phyloP scores from a whole-genome alignment of 2,113 vertebrate genomes.

The Nerophis lumbriciformis region DNA sequence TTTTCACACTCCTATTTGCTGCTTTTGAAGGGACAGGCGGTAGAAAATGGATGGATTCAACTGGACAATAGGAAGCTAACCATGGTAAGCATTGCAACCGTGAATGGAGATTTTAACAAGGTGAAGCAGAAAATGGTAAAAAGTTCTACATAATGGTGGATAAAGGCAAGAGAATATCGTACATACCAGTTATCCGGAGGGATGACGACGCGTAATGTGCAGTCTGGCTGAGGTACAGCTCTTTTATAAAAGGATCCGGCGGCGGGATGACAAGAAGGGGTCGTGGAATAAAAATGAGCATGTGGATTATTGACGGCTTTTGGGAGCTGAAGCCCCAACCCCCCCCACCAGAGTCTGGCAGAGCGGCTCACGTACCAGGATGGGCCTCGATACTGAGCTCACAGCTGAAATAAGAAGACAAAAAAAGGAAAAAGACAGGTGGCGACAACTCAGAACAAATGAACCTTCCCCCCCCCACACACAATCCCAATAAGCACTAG shows the following conservation, averaged over 20 bases:
- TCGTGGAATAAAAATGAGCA: conserved; percentile 17
- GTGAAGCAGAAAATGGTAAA: neutral
- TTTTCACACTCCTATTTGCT: neutral
- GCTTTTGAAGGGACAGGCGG: too few species aligned
- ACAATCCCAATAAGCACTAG: neutral
- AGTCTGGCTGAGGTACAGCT: neutral
- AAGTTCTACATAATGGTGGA: neutral
- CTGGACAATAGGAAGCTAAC: neutral
- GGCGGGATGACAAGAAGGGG: conserved; percentile 11
- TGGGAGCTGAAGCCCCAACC: conserved; percentile 19
- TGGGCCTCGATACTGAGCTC: conserved; percentile 42
- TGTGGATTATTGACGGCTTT: conserved; percentile 44
- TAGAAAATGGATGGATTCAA: too few species aligned
- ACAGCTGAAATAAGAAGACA: conserved; percentile 38
- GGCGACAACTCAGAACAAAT: conserved; percentile 14
- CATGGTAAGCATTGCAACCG: neutral
- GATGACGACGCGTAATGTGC: conserved; percentile 7
- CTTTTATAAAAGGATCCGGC: conserved; percentile 42
- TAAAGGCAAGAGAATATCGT: neutral
- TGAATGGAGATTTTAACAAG: neutral
- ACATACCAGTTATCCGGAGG: conserved; percentile 6
- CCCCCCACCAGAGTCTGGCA: conserved; percentile 23
- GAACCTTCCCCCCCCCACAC: neutral
- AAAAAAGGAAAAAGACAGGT: conserved; percentile 39
- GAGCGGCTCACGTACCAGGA: conserved; percentile 31